A percentile compares a stretch with the other conserved stretches of the same genome.
Evolutionary conservation across 2,888 invertebrate species (phyloP).

Genomic region (Pyrgus malvae): DNA sequence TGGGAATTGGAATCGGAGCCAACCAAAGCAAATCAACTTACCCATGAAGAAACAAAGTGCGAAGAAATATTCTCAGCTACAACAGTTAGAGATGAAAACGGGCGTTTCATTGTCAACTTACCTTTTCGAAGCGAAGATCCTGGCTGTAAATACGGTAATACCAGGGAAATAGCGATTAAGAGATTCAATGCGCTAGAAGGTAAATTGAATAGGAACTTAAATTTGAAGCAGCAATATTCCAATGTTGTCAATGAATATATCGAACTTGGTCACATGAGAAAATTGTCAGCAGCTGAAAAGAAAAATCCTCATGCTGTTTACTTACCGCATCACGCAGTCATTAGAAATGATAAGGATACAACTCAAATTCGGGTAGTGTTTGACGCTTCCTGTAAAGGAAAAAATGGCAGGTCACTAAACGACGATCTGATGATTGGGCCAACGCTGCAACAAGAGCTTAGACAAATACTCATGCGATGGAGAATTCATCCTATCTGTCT

Average conservation of each 20-base stretch:
- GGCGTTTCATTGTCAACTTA: background rate
- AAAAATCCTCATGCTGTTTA: constrained; percentile 15
- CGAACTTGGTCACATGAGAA: background rate
- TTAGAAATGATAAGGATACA: constrained; percentile 15
- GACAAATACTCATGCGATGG: constrained; percentile 22
- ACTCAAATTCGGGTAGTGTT: constrained; percentile 22
- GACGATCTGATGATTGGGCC: constrained; percentile 26
- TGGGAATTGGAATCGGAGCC: background rate
- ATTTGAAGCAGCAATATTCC: background rate
- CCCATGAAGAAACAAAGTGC: background rate
- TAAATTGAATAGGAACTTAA: background rate
- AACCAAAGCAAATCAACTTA: background rate
- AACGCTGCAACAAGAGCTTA: constrained; percentile 27
- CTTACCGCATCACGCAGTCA: constrained; percentile 23
- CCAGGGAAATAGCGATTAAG: background rate
- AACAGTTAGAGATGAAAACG: background rate
- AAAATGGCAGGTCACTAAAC: constrained; percentile 33
- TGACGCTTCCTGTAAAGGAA: constrained; percentile 12
- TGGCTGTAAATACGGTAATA: background rate
- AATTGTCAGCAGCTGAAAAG: background rate
- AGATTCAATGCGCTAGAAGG: background rate
- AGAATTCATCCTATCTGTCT: background rate
- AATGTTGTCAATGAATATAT: constrained; percentile 8
- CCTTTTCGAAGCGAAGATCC: background rate
- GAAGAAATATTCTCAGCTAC: background rate